Conservation (phyloP, 2,888 invertebrate species). For the Therioaphis trifolii region DNA sequence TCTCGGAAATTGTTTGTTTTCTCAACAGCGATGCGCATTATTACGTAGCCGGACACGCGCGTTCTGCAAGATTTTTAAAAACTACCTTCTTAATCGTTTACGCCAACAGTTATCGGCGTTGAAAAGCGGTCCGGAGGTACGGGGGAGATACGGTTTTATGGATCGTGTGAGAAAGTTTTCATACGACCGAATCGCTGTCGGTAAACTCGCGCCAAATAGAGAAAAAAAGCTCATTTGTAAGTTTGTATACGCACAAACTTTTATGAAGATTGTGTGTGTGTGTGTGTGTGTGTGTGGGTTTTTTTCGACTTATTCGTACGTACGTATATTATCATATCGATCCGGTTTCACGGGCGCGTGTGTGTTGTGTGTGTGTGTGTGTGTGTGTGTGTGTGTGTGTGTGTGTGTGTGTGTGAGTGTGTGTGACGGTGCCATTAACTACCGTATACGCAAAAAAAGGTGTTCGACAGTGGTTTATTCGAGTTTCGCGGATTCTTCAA, state of each 20-base stretch:
- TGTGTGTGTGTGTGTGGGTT: neutral
- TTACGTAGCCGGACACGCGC: neutral
- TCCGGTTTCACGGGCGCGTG: neutral
- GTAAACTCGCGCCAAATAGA: neutral
- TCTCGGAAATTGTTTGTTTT: neutral
- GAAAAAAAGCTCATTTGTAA: slow-evolving; percentile 15
- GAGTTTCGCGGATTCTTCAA: neutral
- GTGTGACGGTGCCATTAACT: neutral
- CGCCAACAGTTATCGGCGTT: neutral
- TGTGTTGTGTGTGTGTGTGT: neutral
- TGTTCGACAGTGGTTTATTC: neutral
- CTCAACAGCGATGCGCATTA: neutral
- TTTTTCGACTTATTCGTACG: neutral
- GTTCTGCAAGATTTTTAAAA: neutral
- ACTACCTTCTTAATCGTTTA: neutral
- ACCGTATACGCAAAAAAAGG: neutral
- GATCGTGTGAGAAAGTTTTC: slow-evolving; percentile 28
- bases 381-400: no score
- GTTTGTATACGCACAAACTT: slow-evolving; percentile 22
- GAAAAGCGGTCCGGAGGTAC: neutral
- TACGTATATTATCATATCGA: neutral
- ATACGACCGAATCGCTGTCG: slow-evolving; percentile 6
- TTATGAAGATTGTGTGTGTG: slow-evolving; percentile 14
- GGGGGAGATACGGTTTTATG: neutral
- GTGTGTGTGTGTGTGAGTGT: neutral